Percentiles rank a stretch among this genome's conserved stretches.
phyloP scores from a whole-genome alignment of 2,797 vertebrate genomes.

The Remorina albescens region DNA sequence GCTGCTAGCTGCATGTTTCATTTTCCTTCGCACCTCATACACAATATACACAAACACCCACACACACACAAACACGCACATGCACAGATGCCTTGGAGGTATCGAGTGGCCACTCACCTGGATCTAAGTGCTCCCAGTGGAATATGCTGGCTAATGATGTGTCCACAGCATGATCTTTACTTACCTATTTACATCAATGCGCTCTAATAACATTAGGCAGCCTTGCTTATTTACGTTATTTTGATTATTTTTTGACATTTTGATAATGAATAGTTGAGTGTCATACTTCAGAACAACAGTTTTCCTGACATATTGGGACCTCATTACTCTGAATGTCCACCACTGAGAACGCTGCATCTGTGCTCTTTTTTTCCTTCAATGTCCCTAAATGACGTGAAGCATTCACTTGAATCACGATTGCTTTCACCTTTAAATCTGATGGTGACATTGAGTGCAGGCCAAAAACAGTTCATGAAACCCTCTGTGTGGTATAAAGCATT shows the following conservation, averaged over 20 bases:
- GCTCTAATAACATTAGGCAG: constrained; percentile 50
- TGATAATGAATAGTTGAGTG: constrained; percentile 1
- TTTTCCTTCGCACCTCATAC: constrained; percentile 60
- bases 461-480: constrained; percentile 16
- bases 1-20: constrained; percentile 81
- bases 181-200: constrained; percentile 82
- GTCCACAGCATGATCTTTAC: constrained; percentile 83
- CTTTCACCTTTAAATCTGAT: constrained; percentile 14
- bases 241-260: too few relatives aligned
- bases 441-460: constrained; percentile 5
- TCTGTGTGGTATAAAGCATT: constrained; percentile 16
- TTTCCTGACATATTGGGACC: not conserved
- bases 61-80: constrained; percentile 22
- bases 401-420: not conserved
- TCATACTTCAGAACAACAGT: not conserved
- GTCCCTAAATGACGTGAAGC: not conserved
- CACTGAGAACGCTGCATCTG: not conserved
- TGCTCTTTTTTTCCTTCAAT: not conserved
- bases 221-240: constrained; percentile 34
- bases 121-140: constrained; percentile 79
- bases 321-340: constrained; percentile 6
- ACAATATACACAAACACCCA: constrained; percentile 33
- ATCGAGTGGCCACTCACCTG: constrained; percentile 81
- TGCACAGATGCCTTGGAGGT: constrained; percentile 69
- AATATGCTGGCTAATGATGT: constrained; percentile 81